A percentile compares a stretch with the other conserved stretches of the same genome.
Conservation (phyloP, 2,797 vertebrate genomes). For the Pseudotriccus pelzelni region DNA sequence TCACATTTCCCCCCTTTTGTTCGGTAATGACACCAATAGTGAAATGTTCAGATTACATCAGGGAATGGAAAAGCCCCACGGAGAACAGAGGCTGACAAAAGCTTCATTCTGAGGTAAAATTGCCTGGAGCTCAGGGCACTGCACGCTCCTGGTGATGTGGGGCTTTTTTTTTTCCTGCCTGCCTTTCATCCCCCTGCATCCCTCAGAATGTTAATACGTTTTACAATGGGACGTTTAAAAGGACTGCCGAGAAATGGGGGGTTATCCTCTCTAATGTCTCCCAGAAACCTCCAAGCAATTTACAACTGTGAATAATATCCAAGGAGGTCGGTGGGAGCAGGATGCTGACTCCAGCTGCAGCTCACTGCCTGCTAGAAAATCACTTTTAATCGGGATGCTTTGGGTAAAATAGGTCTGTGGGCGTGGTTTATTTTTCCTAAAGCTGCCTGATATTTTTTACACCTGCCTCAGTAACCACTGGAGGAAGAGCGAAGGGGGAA, state of each 20-base stretch:
- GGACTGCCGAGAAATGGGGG: constrained; percentile 31
- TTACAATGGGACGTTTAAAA: constrained; percentile 17
- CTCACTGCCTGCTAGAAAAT: constrained; percentile 18
- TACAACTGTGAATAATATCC: constrained; percentile 36
- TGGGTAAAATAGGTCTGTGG: not conserved
- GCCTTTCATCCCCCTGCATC: constrained; percentile 10
- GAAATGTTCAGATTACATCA: constrained; percentile 60
- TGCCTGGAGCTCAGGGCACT: not conserved
- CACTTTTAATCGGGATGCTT: not conserved
- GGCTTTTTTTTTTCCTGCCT: not conserved
- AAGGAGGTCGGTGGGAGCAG: not conserved
- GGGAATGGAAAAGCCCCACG: constrained; percentile 33
- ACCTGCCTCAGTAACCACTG: not conserved
- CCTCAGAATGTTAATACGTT: constrained; percentile 45
- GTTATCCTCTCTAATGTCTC: constrained; percentile 24
- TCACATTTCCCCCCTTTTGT: constrained; percentile 6
- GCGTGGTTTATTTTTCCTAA: not conserved
- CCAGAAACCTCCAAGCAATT: constrained; percentile 60
- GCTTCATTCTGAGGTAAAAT: constrained; percentile 60
- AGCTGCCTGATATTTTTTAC: not conserved
- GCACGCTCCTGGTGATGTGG: not conserved
- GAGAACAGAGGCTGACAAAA: constrained; percentile 45
- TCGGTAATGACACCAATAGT: constrained; percentile 62
- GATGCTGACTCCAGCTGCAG: not conserved
- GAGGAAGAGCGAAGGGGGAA: not conserved